Evolutionary conservation across 2,113 vertebrate genomes (phyloP).

Genomic region (Myiopsitta monachus): DNA sequence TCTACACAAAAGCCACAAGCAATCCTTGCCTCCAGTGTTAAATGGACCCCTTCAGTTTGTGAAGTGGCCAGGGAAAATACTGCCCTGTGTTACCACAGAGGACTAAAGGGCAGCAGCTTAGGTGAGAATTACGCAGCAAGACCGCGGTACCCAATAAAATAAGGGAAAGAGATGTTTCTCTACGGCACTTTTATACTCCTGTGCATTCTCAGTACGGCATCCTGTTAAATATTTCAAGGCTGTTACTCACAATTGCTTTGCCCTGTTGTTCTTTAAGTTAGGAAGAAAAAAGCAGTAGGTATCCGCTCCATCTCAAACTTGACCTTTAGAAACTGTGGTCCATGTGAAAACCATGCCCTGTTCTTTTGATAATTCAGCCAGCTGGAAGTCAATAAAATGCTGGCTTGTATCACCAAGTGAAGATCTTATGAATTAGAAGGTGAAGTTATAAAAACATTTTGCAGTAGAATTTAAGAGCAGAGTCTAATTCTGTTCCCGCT

Average conservation of each 20-base stretch:
- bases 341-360: not conserved
- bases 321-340: not conserved
- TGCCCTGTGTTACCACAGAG: not conserved
- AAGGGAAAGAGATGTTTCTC: not conserved
- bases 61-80: not conserved
- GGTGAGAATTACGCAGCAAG: not conserved
- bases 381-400: not conserved
- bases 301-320: not conserved
- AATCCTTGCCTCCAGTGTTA: not conserved
- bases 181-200: not conserved
- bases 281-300: not conserved
- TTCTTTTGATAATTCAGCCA: not conserved
- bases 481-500: not conserved
- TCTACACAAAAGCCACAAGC: not conserved
- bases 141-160: not conserved
- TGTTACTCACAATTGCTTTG: not conserved
- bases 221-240: slow-evolving; percentile 14
- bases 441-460: not conserved
- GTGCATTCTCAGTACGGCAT: not conserved
- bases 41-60: not conserved
- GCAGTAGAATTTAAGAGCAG: not conserved
- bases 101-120: not conserved
- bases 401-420: not conserved
- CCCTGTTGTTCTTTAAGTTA: not conserved
- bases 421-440: not conserved